Conservation (phyloP, 2,797 vertebrate genomes). For the Prunella strophiata region DNA sequence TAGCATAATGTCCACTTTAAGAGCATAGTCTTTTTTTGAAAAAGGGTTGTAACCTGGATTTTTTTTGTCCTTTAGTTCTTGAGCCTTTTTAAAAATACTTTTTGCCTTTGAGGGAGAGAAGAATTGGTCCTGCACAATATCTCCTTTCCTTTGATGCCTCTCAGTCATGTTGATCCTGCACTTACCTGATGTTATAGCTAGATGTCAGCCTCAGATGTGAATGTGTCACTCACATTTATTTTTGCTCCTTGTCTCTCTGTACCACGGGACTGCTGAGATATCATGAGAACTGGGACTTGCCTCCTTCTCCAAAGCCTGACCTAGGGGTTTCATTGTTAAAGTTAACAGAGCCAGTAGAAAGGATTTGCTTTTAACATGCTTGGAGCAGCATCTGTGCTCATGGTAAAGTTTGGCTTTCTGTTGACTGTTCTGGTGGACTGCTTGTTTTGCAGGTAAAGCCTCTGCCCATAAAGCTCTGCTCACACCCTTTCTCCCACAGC, state of each 20-base stretch:
- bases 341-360: not conserved
- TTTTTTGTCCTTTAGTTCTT: not conserved
- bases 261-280: not conserved
- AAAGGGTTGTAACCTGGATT: not conserved
- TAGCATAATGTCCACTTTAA: not conserved
- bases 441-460: not conserved
- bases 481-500: not conserved
- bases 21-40: not conserved
- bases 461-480: not conserved
- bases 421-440: not conserved
- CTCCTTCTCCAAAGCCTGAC: not conserved
- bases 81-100: not conserved
- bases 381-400: not conserved
- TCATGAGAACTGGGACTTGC: not conserved
- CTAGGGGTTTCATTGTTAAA: not conserved
- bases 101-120: not conserved
- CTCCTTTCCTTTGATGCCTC: not conserved
- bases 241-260: not conserved
- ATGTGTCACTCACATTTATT: constrained; percentile 26
- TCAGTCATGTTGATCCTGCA: not conserved
- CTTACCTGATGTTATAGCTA: constrained; percentile 62
- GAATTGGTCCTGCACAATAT: not conserved
- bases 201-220: constrained; percentile 64
- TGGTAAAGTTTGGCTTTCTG: not conserved
- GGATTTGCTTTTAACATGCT: not conserved